Conservation (phyloP, 2,113 vertebrate species). For the Chloebia gouldiae region DNA sequence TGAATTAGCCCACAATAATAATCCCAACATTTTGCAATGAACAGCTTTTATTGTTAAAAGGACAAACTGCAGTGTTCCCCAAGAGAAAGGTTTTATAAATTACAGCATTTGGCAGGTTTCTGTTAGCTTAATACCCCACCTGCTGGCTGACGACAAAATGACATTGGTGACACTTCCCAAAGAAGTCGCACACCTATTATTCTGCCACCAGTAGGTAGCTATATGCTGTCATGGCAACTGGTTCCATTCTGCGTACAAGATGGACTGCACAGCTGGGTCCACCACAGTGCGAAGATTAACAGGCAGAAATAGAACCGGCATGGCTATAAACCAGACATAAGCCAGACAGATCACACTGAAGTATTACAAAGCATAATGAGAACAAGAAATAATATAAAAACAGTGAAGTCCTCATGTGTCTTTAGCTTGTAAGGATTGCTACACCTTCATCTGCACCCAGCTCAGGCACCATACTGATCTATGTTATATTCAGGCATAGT, state of each 20-base stretch:
- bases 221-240: conserved; percentile 30
- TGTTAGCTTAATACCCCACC: conserved; percentile 65
- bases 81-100: not conserved
- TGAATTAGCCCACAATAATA: not conserved
- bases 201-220: not conserved
- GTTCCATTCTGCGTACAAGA: not conserved
- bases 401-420: not conserved
- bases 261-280: conserved; percentile 7
- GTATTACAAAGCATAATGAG: not conserved
- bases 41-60: not conserved
- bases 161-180: not conserved
- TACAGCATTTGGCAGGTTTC: not conserved
- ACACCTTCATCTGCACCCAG: not conserved
- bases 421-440: not conserved
- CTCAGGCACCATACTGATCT: not conserved
- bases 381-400: not conserved
- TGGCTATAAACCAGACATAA: not conserved
- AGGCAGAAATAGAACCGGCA: not conserved
- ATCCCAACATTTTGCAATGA: not conserved
- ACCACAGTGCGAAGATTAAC: not conserved
- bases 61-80: not conserved
- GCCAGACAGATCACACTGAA: not conserved
- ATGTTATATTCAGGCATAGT: not conserved
- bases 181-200: not conserved
- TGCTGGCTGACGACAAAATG: conserved; percentile 50